These are phyloP conservation scores for Euphydryas editha DNA, from an alignment of 2,888 invertebrate genomes.

Conservation along the genomic window DNA sequence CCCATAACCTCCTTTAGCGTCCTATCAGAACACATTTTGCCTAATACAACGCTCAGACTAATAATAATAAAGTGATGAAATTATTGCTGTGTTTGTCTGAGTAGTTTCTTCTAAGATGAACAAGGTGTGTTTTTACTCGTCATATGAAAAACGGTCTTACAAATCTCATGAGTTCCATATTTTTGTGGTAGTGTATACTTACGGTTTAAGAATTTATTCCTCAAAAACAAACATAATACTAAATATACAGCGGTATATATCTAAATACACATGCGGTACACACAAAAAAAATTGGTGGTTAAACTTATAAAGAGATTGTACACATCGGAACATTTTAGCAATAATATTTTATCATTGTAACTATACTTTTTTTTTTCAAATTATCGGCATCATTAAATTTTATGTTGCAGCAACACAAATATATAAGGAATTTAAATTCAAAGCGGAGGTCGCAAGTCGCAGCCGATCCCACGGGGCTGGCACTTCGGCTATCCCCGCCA, in stretches of 20 bases:
- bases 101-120: not conserved
- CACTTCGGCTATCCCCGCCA: conserved; percentile 69
- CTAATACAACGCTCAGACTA: conserved; percentile 48
- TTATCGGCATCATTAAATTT: conserved; percentile 49
- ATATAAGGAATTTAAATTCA: conserved; percentile 69
- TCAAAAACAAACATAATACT: no score
- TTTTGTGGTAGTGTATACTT: not conserved
- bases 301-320: no score
- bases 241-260: no score
- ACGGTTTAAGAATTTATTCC: no score
- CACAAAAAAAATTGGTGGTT: no score
- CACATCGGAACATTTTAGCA: no score
- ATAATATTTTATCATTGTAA: no score
- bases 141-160: not conserved
- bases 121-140: not conserved
- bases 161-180: not conserved
- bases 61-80: conserved; percentile 42
- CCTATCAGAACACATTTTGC: conserved; percentile 51
- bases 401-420: conserved; percentile 59
- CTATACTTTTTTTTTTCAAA: no score
- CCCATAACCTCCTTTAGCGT: conserved; percentile 50
- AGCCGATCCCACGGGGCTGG: conserved; percentile 57
- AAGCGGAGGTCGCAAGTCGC: conserved; percentile 59
- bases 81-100: conserved; percentile 40
- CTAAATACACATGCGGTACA: no score